These are phyloP conservation scores for Mesochorus sp. DNA, from an alignment of 2,888 invertebrate genomes.

Conservation along the genomic window DNA sequence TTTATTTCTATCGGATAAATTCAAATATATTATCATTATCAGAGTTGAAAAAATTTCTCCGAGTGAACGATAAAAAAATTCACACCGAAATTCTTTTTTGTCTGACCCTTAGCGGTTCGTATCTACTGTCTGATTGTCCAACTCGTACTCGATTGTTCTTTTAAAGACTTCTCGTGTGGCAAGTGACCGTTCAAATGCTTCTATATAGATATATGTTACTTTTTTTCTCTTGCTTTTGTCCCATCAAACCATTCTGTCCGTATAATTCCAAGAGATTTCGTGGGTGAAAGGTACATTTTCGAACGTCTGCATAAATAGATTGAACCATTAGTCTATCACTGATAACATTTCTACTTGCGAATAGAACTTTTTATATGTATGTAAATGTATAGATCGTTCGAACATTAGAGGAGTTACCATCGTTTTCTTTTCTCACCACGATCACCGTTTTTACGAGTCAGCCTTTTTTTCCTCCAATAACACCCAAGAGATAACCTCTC, in stretches of 20 bases:
- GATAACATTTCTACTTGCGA: neutral
- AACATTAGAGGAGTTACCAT: neutral
- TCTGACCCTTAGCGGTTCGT: conserved; percentile 20
- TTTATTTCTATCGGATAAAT: neutral
- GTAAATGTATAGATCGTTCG: neutral
- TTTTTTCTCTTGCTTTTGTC: neutral
- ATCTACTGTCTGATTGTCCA: conserved; percentile 21
- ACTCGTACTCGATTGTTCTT: conserved; percentile 40
- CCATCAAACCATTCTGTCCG: neutral
- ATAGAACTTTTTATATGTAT: neutral
- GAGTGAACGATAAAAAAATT: neutral
- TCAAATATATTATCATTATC: neutral
- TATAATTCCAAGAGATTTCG: neutral
- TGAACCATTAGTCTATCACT: conserved; percentile 20
- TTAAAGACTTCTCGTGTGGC: conserved; percentile 1
- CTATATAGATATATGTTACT: neutral
- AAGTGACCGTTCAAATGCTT: neutral
- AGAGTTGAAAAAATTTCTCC: neutral
- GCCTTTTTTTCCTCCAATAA: conserved; percentile 5
- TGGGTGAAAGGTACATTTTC: conserved; percentile 8
- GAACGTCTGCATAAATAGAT: conserved; percentile 36
- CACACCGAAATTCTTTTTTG: neutral
- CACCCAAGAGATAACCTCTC: conserved; percentile 14
- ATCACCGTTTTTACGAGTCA: neutral
- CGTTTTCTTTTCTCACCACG: neutral